Evolutionary conservation across 1,140 invertebrate species (phyloP), one percentile per base, ranked within the genome.

Genomic region (Tribolium castaneum): DNA sequence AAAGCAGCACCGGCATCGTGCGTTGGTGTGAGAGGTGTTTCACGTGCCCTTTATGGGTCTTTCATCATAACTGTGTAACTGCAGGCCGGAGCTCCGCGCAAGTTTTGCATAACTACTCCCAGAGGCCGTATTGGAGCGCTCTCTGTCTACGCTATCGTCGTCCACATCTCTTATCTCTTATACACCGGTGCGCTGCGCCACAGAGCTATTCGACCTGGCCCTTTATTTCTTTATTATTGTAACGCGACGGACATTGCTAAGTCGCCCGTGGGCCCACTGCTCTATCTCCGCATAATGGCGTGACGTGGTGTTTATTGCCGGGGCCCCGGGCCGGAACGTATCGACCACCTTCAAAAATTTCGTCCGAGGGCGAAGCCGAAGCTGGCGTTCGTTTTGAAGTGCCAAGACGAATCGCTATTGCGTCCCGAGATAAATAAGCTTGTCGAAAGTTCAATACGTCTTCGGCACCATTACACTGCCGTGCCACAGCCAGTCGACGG

Each of bases 71-170:
- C 79, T 73, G 76, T 77, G 79, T 79, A 82, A 82, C 81, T 81
- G 80, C 78, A 77, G 80, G 76, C 76, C 80, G 39, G 80, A 56
- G 72, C 30, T 62, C 14, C 59, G 80, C 73, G 59, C 77, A 80
- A 82, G 82, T 82, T 82, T 82, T 82, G 82, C 82, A 82, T 82
- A 82, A 82, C 82, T 81, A 75, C 82, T 72, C 82, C 82, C 82
- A 12, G 45, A 77, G 76, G 82, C 73, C 70, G 71, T 77, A 81
- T 82, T 82, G 71, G 74, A 74, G 39, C 34, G 45, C 35, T 77
- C 74, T 81, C 78, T 75, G 62, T 80, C 70, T 50, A 71, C 54
- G 49, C 16, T 74, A 80, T 76, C 78, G 35, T 19, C 71, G 34
- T 22, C 30, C 70, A 56, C 51, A 74, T 80, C 77, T 80, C 77